Percentiles rank a stretch among this genome's conserved stretches.
phyloP scores from a whole-genome alignment of 2,888 invertebrate species.

The Melikaiella ostensackeni region DNA sequence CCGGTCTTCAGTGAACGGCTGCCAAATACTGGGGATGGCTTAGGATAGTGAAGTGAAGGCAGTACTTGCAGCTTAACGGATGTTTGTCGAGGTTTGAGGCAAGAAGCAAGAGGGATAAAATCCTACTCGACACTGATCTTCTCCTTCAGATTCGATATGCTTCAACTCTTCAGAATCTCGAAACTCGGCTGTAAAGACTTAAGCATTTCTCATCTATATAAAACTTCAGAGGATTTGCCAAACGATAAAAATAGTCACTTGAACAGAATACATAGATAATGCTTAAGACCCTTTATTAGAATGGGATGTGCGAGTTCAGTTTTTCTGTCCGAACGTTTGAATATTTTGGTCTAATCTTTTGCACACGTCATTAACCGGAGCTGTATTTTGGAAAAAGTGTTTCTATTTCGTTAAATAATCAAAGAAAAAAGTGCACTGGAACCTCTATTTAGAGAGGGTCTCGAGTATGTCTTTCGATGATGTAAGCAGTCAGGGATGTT shows the following conservation, averaged over 20 bases:
- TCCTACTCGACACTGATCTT: constrained; percentile 35
- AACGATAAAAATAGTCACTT: not conserved
- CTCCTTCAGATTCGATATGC: constrained; percentile 22
- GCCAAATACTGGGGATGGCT: constrained; percentile 14
- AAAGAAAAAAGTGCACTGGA: too few relatives aligned
- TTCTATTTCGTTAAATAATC: too few relatives aligned
- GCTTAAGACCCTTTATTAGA: too few relatives aligned
- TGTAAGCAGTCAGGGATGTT: too few relatives aligned
- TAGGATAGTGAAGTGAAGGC: constrained; percentile 26
- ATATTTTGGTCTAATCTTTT: too few relatives aligned
- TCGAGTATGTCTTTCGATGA: too few relatives aligned
- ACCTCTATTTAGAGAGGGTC: too few relatives aligned
- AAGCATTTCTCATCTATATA: not conserved
- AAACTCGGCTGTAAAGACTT: not conserved
- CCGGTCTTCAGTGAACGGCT: constrained; percentile 23
- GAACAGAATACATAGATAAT: too few relatives aligned
- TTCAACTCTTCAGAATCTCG: not conserved
- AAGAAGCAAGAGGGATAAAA: constrained; percentile 11
- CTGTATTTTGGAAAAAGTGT: too few relatives aligned
- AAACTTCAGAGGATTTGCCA: not conserved
- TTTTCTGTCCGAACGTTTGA: too few relatives aligned
- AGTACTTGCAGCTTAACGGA: constrained; percentile 32
- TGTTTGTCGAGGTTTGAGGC: constrained; percentile 4
- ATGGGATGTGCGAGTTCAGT: too few relatives aligned
- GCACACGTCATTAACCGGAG: too few relatives aligned